phyloP scores from a whole-genome alignment of 2,888 invertebrate genomes.

The Epirrhoe tristata region DNA sequence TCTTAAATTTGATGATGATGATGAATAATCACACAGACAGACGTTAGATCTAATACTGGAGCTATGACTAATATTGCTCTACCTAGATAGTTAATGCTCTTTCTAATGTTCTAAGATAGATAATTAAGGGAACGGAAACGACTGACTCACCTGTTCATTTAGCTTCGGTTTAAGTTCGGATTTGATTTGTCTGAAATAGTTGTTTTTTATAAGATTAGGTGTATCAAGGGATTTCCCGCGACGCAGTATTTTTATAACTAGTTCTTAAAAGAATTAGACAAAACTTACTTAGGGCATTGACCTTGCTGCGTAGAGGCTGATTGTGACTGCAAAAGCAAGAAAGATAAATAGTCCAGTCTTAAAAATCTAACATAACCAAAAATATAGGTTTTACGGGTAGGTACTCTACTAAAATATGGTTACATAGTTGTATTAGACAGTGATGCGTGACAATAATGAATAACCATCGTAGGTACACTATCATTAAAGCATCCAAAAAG shows the following conservation, averaged over 20 bases:
- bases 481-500: background rate
- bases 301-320: constrained; percentile 17
- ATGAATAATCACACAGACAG: background rate
- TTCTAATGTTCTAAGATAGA: constrained; percentile 17
- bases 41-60: constrained; percentile 12
- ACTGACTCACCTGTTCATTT: constrained; percentile 26
- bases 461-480: background rate
- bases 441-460: background rate
- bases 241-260: no score
- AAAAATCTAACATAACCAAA: background rate
- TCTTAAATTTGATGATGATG: background rate
- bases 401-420: no score
- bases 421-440: background rate
- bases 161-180: constrained; percentile 6
- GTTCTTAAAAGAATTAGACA: background rate
- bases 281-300: constrained; percentile 4
- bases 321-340: constrained; percentile 24
- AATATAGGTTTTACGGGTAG: background rate
- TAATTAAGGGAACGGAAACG: constrained; percentile 29
- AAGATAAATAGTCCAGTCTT: background rate
- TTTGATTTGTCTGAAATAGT: constrained; percentile 17
- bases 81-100: constrained; percentile 12
- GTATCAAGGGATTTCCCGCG: no score
- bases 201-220: no score
- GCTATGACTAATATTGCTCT: constrained; percentile 14